phyloP scores from a whole-genome alignment of 2,888 invertebrate species.

The Pseudolycoriella hygida region DNA sequence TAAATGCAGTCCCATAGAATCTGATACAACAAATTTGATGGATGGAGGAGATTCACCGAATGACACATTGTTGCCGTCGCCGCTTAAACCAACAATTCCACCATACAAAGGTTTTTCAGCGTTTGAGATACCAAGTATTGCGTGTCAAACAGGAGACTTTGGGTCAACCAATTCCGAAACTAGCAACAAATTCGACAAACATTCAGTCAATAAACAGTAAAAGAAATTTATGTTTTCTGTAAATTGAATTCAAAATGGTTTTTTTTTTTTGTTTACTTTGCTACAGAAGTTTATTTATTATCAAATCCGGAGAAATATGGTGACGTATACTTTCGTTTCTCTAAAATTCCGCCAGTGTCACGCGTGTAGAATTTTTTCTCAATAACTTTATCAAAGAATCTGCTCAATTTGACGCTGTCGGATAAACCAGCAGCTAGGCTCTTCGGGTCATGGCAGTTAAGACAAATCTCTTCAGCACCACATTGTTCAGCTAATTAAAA shows the following conservation, averaged over 20 bases:
- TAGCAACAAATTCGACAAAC: background rate
- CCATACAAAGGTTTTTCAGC: conserved; percentile 44
- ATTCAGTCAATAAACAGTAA: background rate
- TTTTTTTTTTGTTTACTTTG: no score
- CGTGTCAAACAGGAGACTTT: conserved; percentile 42
- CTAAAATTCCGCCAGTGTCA: conserved; percentile 14
- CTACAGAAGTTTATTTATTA: no score
- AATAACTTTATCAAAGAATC: conserved; percentile 79
- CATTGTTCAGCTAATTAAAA: conserved; percentile 60
- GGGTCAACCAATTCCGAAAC: conserved; percentile 1
- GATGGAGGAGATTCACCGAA: conserved; percentile 25
- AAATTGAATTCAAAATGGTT: no score
- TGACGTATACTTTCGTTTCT: conserved; percentile 8
- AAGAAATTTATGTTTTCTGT: no score
- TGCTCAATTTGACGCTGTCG: conserved; percentile 79
- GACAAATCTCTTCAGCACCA: conserved; percentile 82
- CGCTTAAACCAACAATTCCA: conserved; percentile 34
- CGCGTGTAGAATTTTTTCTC: conserved; percentile 22
- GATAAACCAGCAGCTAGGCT: conserved; percentile 88
- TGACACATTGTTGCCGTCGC: conserved; percentile 37
- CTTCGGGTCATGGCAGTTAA: conserved; percentile 55
- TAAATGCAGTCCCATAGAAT: conserved; percentile 8
- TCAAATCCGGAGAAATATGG: no score
- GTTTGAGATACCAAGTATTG: conserved; percentile 44
- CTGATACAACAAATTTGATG: conserved; percentile 18